These are phyloP conservation scores for Diplosoma virens DNA, from an alignment of 23 tunicate genomes.

Conservation along the genomic window DNA sequence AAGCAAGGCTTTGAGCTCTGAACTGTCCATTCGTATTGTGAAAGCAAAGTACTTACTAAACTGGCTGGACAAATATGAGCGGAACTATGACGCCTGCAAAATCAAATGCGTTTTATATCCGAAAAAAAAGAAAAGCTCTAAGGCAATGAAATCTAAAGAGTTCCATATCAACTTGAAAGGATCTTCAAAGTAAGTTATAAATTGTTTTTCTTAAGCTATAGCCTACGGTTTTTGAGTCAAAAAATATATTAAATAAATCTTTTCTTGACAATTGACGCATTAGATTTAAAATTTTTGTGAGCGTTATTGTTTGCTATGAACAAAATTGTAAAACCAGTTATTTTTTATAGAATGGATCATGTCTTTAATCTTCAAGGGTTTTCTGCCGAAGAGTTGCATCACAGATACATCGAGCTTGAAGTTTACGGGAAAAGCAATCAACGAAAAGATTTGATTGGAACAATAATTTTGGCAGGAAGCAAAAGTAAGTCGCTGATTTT, in stretches of 20 bases:
- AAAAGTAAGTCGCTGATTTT: slow-evolving; percentile 26
- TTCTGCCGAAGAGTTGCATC: slow-evolving; percentile 1
- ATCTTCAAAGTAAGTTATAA: slow-evolving; percentile 10
- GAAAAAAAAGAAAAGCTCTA: neutral
- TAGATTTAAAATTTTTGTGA: too few species aligned
- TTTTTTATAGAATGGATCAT: neutral
- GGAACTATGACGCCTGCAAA: slow-evolving; percentile 17
- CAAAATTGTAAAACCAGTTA: too few species aligned
- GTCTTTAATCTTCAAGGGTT: neutral
- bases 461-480: neutral
- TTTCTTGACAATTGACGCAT: too few species aligned
- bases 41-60: slow-evolving; percentile 14
- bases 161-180: slow-evolving; percentile 10
- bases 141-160: slow-evolving; percentile 3
- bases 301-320: too few species aligned
- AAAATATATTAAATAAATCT: too few species aligned
- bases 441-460: slow-evolving; percentile 20
- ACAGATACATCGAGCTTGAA: slow-evolving; percentile 1
- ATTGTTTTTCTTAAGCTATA: too few species aligned
- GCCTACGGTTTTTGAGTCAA: too few species aligned
- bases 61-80: slow-evolving; percentile 13
- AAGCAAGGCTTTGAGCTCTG: neutral
- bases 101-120: neutral
- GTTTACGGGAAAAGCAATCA: slow-evolving; percentile 10
- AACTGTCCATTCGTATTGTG: neutral